These are phyloP conservation scores for Lycopodina hypogea DNA, from an alignment of 37 sponge, comb jelly and placozoan genomes.

Conservation along the genomic window DNA sequence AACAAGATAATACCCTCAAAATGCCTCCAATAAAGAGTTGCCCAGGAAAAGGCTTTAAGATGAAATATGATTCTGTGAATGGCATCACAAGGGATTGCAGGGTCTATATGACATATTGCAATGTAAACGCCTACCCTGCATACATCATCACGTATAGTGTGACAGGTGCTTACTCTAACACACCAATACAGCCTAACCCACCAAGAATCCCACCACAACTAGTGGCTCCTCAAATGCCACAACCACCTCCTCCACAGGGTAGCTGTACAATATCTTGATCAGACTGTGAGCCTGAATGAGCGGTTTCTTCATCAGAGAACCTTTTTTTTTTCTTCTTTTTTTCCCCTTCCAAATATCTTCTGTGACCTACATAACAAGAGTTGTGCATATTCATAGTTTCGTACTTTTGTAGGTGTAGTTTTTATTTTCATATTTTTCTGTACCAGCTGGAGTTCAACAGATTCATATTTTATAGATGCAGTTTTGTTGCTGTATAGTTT, in stretches of 20 bases:
- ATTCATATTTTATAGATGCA: too few species aligned
- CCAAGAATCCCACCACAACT: background rate
- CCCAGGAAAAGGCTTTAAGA: slow-evolving; percentile 2
- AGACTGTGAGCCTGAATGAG: too few species aligned
- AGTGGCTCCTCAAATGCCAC: background rate
- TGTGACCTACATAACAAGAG: too few species aligned
- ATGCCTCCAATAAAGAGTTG: slow-evolving; percentile 56
- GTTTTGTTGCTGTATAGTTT: too few species aligned
- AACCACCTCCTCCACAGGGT: background rate
- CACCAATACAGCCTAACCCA: background rate
- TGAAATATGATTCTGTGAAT: slow-evolving; percentile 75
- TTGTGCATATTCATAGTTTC: too few species aligned
- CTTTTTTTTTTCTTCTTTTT: too few species aligned
- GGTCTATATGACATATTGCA: slow-evolving; percentile 77
- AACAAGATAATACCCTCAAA: slow-evolving; percentile 36
- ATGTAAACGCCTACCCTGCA: slow-evolving; percentile 74
- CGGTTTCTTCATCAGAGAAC: too few species aligned
- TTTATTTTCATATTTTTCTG: too few species aligned
- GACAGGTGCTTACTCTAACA: background rate
- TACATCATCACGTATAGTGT: slow-evolving; percentile 55
- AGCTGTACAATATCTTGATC: slow-evolving; percentile 2
- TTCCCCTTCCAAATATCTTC: too few species aligned
- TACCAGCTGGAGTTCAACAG: too few species aligned
- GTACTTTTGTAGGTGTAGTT: too few species aligned
- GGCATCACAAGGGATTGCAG: slow-evolving; percentile 46